phyloP scores from a whole-genome alignment of 1,140 invertebrate genomes.

The Octopus bimaculoides region DNA sequence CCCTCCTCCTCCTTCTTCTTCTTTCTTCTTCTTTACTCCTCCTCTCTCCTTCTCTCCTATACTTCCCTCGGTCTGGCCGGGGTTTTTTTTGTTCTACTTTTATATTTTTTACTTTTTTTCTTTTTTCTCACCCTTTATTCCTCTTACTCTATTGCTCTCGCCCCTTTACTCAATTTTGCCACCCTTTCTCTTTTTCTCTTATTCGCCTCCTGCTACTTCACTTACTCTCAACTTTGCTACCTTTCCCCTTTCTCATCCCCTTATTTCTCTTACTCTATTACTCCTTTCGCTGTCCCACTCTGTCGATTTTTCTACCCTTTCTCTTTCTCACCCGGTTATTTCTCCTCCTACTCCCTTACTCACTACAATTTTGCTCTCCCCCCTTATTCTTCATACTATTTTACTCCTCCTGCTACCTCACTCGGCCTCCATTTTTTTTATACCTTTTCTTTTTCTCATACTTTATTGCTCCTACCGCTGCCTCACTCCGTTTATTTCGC shows the following conservation, averaged over 20 bases:
- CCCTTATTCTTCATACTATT: neutral
- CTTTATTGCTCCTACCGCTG: neutral
- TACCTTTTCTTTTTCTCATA: conserved; percentile 10
- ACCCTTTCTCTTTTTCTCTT: neutral
- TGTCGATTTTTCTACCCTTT: neutral
- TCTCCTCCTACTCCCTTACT: neutral
- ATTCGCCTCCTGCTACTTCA: neutral
- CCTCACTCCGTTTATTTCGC: conserved; percentile 2
- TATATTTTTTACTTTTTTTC: neutral
- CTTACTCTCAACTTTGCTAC: neutral
- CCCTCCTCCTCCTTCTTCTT: conserved; percentile 9
- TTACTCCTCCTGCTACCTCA: neutral
- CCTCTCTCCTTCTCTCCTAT: conserved; percentile 8
- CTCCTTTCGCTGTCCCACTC: conserved; percentile 5
- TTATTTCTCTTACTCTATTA: neutral
- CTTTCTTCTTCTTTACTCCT: conserved; percentile 11
- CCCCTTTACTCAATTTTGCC: conserved; percentile 6
- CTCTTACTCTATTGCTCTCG: conserved; percentile 6
- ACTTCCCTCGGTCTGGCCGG: too few species aligned
- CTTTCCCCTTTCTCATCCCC: conserved; percentile 2
- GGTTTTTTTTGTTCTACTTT: too few species aligned
- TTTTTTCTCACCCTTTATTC: conserved; percentile 3
- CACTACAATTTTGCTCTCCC: neutral
- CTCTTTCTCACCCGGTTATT: neutral
- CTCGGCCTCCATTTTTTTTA: conserved; percentile 10